Base-by-base conservation (phyloP, 2,797 vertebrate species). In the Macrochelys suwanniensis region DNA sequence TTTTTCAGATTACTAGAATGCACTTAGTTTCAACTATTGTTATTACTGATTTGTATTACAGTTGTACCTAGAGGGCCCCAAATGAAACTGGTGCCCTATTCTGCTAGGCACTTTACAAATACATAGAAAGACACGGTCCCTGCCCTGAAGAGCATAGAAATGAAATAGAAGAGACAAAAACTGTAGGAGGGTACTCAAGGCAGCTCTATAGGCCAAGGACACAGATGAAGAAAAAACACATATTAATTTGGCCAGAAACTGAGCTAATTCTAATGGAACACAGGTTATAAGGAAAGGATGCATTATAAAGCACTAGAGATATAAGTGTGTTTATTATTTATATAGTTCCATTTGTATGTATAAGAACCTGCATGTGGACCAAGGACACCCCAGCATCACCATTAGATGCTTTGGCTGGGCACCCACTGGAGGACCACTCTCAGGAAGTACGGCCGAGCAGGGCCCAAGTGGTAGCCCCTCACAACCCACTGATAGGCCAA, bases 1-100 rank as follows among this genome's bases (percentile, higher is more conserved):
- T 93, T 59, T 86, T 59, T 85, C 85, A 96, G 28, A 47, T 74
- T 92, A 94, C 57, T 51, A 90, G 57, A 94, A 89, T 31, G 47
- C n/a, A 91, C 12, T 0, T 5, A 84, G 53, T 93, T 94, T 74
- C 84, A 91, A 89, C 25, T 61, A 77, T 51, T 89, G 51, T 53
- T 53, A 53, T 53, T 53, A 89, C 78, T 87, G 31, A 61, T 61
- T 61, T 92, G 54, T 77, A 85, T 93, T 59, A 88, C 7, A 89
- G 74, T 9, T 94, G 31, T 56, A 80, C 89, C 80, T 19, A 53
- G 92, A 3, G 77, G 84, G 57, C 42, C 37, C 15, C 78, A 59
- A 37, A 47, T 84, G 89, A 93, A 82, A 82, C 19, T 50, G 37
- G 28, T 47, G 50, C 42, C 19, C 37, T 77, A 42, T 50, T 47